Conservation (phyloP, 2,888 invertebrate species). For the Tribolium freemani region DNA sequence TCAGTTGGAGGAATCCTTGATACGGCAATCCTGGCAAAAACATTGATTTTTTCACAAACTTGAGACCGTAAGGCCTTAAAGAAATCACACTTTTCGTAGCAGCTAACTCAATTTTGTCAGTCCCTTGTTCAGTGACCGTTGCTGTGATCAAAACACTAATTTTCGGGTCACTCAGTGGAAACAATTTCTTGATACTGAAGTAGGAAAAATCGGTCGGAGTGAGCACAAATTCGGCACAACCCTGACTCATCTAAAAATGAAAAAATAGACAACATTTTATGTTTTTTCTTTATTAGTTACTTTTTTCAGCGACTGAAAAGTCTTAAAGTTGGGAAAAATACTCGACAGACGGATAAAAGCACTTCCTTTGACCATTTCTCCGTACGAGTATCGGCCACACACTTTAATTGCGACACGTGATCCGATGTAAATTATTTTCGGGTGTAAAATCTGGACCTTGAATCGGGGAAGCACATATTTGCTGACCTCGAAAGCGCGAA, state of each 20-base stretch:
- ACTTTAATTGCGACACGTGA: conserved; percentile 69
- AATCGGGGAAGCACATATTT: conserved; percentile 74
- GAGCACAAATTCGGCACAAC: conserved; percentile 61
- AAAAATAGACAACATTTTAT: not conserved
- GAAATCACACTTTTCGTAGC: conserved; percentile 73
- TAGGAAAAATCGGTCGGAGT: conserved; percentile 53
- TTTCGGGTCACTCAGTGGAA: conserved; percentile 49
- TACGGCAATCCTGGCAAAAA: conserved; percentile 82
- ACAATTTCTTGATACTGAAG: conserved; percentile 46
- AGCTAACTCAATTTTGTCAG: conserved; percentile 75
- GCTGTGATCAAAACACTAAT: conserved; percentile 64
- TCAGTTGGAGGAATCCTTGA: conserved; percentile 72
- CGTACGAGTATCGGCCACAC: conserved; percentile 75
- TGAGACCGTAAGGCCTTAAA: conserved; percentile 72
- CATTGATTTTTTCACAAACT: conserved; percentile 74
- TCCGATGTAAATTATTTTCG: conserved; percentile 69
- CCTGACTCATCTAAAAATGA: conserved; percentile 59
- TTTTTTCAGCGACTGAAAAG: conserved; percentile 56
- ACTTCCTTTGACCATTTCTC: conserved; percentile 73
- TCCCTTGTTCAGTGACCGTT: conserved; percentile 73
- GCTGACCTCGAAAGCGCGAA: conserved; percentile 69
- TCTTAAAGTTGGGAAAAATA: conserved; percentile 50
- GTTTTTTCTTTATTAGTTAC: not conserved
- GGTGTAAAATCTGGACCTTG: conserved; percentile 71
- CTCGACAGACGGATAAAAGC: conserved; percentile 66